These are phyloP conservation scores for Bombus superbus DNA, from an alignment of 1,140 invertebrate species.

Conservation along the genomic window DNA sequence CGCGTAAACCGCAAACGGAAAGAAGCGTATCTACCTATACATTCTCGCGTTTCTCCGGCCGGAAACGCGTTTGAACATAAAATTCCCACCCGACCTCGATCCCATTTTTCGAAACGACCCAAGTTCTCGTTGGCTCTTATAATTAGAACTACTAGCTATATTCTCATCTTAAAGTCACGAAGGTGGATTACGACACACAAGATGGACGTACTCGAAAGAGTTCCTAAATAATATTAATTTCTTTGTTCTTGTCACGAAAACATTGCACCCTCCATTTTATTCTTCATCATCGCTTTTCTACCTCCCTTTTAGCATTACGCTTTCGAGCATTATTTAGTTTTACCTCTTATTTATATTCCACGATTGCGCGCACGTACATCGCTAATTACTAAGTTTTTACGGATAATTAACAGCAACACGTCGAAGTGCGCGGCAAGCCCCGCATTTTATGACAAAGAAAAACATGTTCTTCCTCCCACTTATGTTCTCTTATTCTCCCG, in stretches of 20 bases:
- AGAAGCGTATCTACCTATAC: background rate
- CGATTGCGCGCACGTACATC: constrained; percentile 3
- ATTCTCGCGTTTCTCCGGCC: background rate
- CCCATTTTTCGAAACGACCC: constrained; percentile 51
- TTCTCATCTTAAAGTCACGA: constrained; percentile 48
- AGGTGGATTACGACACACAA: constrained; percentile 47
- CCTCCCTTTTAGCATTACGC: no score
- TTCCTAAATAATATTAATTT: constrained; percentile 44
- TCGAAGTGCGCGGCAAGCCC: background rate
- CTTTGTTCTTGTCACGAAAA: background rate
- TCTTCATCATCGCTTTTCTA: background rate
- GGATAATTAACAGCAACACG: constrained; percentile 18
- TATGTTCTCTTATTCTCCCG: background rate
- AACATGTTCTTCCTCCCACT: background rate
- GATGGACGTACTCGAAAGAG: constrained; percentile 53
- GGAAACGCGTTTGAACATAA: constrained; percentile 7
- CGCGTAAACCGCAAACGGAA: constrained; percentile 15
- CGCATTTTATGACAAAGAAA: background rate
- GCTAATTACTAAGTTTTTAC: constrained; percentile 22
- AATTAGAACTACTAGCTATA: constrained; percentile 58
- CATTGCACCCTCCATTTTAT: constrained; percentile 24
- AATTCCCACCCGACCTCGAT: constrained; percentile 9
- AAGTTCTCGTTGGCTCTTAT: constrained; percentile 53
- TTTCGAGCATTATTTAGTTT: no score
- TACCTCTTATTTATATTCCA: background rate